Base-by-base conservation (phyloP, 2,113 vertebrate species). In the Puffinus mauretanicus region DNA sequence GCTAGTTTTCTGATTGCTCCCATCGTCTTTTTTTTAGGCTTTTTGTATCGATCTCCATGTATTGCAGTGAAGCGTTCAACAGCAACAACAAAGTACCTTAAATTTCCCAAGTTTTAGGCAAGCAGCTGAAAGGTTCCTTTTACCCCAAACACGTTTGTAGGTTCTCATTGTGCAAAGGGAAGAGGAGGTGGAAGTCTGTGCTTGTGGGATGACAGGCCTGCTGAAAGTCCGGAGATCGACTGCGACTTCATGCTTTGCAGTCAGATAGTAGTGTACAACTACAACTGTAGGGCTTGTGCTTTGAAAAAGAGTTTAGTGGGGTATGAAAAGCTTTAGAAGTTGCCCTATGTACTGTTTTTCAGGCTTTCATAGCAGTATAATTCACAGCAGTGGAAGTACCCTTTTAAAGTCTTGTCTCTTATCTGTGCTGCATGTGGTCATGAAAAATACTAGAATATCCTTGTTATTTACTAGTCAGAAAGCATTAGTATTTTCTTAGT, bases 201-300 rank as follows among this genome's bases (percentile, higher is more conserved):
- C 27, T 67, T 69, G 24, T 32, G 58, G 12, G 8, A 18, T 72
- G 75, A 55, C 7, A 13, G 75, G 7, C 65, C 49, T 76, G 26
- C 44, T 80, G 9, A 7, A 62, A 86, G 49, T 86, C 51, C 18
- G 18, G 54, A 21, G 57, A 19, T 47, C 0, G 0, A 3, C 0
- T 55, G 52, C 36, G 40, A 34, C 44, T 19, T 67, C 8, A 32
- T 26, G n/a, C 42, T 82, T 79, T 57, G 27, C 40, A 46, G 40
- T 72, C 34, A 40, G 13, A 13, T 69, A 22, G 30, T 44, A 34
- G 19, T 24, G 9, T 38, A 26, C 15, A 52, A 0, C 24, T 69
- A 26, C 15, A 52, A 0, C 24, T 69, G 6, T 15, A 61, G 36
- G 19, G 21, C 52, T 61, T 76, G 54, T 70, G 30, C 71, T 78